A percentile compares a stretch with the other conserved stretches of the same genome.
Evolutionary conservation across 1,140 invertebrate genomes (phyloP).

Genomic region (Rhagoletis pomonella): DNA sequence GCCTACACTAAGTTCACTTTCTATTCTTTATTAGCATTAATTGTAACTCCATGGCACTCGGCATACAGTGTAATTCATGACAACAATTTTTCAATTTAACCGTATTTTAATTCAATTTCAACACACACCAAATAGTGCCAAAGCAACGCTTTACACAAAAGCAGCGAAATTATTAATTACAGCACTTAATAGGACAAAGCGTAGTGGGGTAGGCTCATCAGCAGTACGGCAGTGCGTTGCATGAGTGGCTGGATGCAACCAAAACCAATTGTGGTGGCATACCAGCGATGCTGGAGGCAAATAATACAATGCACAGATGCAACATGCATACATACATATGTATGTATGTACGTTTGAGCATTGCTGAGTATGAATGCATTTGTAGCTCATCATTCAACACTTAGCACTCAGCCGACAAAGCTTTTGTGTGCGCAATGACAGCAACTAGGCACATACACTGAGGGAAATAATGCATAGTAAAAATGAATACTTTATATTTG

Average conservation of each 20-base stretch:
- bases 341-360: background rate
- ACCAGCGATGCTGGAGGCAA: slow-evolving; percentile 32
- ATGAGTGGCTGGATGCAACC: background rate
- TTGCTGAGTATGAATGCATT: background rate
- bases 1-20: background rate
- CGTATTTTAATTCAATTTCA: slow-evolving; percentile 27
- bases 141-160: slow-evolving; percentile 31
- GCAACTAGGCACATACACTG: background rate
- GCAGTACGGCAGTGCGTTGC: background rate
- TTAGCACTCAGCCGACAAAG: slow-evolving; percentile 41
- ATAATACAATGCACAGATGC: background rate
- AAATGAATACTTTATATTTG: too few species aligned
- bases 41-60: too few species aligned
- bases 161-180: slow-evolving; percentile 47
- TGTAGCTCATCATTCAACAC: slow-evolving; percentile 49
- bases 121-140: slow-evolving; percentile 24
- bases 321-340: background rate
- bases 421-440: slow-evolving; percentile 39
- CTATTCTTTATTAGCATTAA: too few species aligned
- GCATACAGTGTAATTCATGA: background rate
- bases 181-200: slow-evolving; percentile 45
- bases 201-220: background rate
- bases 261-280: slow-evolving; percentile 27
- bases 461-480: too few species aligned
- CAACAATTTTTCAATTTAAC: slow-evolving; percentile 47